Base-by-base conservation (phyloP, 2,888 invertebrate species). In the Harmothoe impar region DNA sequence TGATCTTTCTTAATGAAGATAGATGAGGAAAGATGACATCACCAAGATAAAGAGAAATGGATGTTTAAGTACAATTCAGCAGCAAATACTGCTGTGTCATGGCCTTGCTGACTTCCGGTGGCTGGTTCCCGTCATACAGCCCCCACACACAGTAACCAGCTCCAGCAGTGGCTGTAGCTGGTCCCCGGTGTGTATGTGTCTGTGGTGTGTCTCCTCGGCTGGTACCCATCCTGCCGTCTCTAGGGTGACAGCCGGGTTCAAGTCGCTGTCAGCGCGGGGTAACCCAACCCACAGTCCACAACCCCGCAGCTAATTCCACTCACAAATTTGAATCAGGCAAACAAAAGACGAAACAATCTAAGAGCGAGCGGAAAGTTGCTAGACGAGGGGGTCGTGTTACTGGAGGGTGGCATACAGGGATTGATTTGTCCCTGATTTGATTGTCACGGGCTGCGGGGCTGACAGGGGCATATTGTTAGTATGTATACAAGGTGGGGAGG, bases 281-380 rank as follows among this genome's bases (percentile, higher is more conserved):
- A 72, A 72, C 72, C 25, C 72, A 15, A 72, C 29, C 72, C 72
- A 72, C 72, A 72, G 72, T 72, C 72, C 72, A 72, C 72, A 72
- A 72, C 81, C 81, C 35, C 81, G 0, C 43, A 17, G 81, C 81
- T 81, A 81, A 81, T 81, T 81, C 81, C 81, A 43, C 81, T 81
- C 35, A 33, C 43, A 81, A 81, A 81, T 81, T 81, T 81, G 81
- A 81, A 81, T 81, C 81, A 81, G 81, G 81, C 81, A 81, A 81
- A 81, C 81, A 81, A 81, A 72, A 72, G 72, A 72, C n/a, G 72
- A 72, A 72, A 72, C 72, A 72, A 72, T 72, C 72, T 72, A 72
- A 72, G 15, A 3, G 29, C 72, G 29, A 20, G 15, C 29, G 72
- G 72, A 72, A 72, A 72, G 72, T 72, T 72, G 72, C 72, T 72